These are phyloP conservation scores for Hartigia nigra DNA, from an alignment of 2,888 invertebrate genomes.

Conservation along the genomic window DNA sequence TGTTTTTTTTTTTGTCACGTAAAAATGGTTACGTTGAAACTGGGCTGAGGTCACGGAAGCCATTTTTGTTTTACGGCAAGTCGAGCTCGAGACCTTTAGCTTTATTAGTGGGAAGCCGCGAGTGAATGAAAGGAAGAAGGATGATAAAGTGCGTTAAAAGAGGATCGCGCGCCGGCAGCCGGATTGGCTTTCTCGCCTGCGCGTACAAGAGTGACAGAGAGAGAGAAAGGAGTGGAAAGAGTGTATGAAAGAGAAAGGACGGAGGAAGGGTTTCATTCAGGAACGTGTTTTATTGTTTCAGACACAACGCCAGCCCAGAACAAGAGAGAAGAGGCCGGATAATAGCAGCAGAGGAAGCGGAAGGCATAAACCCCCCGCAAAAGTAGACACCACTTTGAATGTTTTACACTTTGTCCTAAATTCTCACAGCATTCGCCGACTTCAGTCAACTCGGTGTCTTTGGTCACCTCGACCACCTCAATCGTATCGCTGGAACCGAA, in stretches of 20 bases:
- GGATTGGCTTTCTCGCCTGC: constrained; percentile 3
- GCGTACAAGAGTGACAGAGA: constrained; percentile 10
- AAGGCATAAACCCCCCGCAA: constrained; percentile 59
- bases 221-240: constrained; percentile 26
- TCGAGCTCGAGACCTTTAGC: constrained; percentile 20
- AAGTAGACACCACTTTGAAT: constrained; percentile 49
- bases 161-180: constrained; percentile 37
- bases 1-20: not conserved
- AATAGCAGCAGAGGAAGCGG: constrained; percentile 59
- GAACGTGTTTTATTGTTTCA: constrained; percentile 63
- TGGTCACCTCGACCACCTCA: not conserved
- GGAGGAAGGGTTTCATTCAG: constrained; percentile 57
- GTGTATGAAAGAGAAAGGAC: constrained; percentile 30
- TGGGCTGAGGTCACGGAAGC: not conserved
- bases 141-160: constrained; percentile 54
- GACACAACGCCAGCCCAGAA: constrained; percentile 50
- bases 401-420: constrained; percentile 21
- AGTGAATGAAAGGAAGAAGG: constrained; percentile 51
- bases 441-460: not conserved
- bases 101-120: constrained; percentile 47
- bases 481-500: not conserved
- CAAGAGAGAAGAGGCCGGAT: constrained; percentile 46
- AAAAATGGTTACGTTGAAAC: not conserved
- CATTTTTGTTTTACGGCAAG: not conserved
- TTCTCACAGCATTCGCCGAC: not conserved